These are phyloP conservation scores for Chiloscyllium punctatum DNA, from an alignment of 2,797 vertebrate species.

Conservation along the genomic window DNA sequence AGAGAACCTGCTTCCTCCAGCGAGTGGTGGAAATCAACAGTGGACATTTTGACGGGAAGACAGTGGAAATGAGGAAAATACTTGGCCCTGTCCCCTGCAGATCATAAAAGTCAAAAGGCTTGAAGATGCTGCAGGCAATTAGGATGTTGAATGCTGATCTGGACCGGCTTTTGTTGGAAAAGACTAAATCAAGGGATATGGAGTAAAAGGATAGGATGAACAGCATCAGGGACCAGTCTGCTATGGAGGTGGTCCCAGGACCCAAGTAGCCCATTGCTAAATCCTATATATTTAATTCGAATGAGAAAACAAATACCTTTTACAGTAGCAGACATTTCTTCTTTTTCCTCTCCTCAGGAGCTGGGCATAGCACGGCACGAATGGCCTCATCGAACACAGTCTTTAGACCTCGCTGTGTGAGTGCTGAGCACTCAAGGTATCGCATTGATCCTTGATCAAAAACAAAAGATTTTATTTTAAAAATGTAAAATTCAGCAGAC, in stretches of 20 bases:
- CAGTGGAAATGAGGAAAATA: no score
- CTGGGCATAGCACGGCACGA: slow-evolving; percentile 80
- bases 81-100: no score
- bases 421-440: slow-evolving; percentile 82
- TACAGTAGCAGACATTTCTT: background rate
- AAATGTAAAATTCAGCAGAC: background rate
- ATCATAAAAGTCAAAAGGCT: no score
- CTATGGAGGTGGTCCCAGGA: background rate
- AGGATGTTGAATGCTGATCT: no score
- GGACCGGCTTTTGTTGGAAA: no score
- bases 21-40: no score
- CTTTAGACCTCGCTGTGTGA: slow-evolving; percentile 84
- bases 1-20: background rate
- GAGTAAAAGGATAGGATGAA: background rate
- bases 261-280: background rate
- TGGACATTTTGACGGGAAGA: no score
- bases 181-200: background rate
- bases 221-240: background rate
- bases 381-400: slow-evolving; percentile 89
- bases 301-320: background rate
- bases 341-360: background rate
- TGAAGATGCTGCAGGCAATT: no score
- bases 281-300: rapidly evolving
- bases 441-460: slow-evolving; percentile 68
- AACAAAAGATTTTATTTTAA: background rate